phyloP scores from a whole-genome alignment of 2,888 invertebrate species.

The Athalia rosae region DNA sequence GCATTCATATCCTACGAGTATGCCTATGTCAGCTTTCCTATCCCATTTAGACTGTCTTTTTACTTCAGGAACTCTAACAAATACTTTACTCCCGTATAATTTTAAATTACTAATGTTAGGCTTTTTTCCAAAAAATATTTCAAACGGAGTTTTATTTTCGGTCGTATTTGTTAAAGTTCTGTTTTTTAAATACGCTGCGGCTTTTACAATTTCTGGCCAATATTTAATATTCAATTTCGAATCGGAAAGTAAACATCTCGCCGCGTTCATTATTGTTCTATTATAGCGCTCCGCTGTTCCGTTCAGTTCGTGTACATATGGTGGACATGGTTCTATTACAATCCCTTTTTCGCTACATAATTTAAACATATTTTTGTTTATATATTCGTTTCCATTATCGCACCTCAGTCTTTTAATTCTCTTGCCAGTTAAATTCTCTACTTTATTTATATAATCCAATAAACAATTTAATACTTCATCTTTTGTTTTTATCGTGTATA shows the following conservation, averaged over 20 bases:
- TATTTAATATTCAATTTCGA: conserved; percentile 17
- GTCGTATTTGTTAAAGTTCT: conserved; percentile 19
- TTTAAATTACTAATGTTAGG: conserved; percentile 40
- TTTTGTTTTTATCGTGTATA: conserved; percentile 24
- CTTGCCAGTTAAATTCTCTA: conserved; percentile 9
- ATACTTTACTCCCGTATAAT: conserved; percentile 33
- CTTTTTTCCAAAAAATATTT: conserved; percentile 46
- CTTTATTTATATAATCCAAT: conserved; percentile 10
- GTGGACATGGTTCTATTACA: conserved; percentile 23
- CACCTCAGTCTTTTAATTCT: conserved; percentile 28
- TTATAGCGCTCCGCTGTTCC: conserved; percentile 30
- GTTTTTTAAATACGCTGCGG: conserved; percentile 42
- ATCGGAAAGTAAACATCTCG: conserved; percentile 25
- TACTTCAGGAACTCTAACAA: conserved; percentile 46
- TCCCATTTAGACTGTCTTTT: conserved; percentile 46
- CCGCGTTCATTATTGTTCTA: conserved; percentile 33
- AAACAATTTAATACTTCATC: background rate
- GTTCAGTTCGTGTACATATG: conserved; percentile 48
- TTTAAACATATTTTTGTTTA: conserved; percentile 13
- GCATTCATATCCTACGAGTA: conserved; percentile 37
- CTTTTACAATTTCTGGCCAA: conserved; percentile 34
- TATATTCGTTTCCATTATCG: conserved; percentile 26
- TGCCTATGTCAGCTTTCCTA: conserved; percentile 45
- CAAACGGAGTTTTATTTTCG: conserved; percentile 44
- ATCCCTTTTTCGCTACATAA: conserved; percentile 24